These are phyloP conservation scores for Boloria selene DNA, from an alignment of 2,888 invertebrate species.

Conservation along the genomic window DNA sequence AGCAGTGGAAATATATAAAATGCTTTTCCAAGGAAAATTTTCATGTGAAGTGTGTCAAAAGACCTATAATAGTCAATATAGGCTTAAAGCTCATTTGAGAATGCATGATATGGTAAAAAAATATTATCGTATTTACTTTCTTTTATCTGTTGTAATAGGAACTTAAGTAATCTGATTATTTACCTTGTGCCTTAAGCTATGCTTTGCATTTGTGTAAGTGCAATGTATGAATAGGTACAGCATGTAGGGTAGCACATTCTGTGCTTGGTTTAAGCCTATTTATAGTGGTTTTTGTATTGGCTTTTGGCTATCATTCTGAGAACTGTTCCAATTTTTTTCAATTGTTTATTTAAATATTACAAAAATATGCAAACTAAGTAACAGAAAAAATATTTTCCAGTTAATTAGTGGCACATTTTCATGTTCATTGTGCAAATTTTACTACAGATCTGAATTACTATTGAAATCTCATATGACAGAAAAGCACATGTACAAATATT, in stretches of 20 bases:
- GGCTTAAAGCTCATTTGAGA: constrained; percentile 57
- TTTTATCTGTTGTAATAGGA: background rate
- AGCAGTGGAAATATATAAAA: constrained; percentile 61
- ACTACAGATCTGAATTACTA: constrained; percentile 70
- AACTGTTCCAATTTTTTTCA: too few relatives aligned
- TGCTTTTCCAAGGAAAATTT: constrained; percentile 57
- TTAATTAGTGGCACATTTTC: constrained; percentile 60
- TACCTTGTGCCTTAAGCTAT: too few relatives aligned
- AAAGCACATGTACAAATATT: constrained; percentile 74
- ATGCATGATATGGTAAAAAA: constrained; percentile 69
- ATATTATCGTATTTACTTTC: background rate
- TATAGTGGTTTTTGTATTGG: too few relatives aligned
- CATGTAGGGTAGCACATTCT: too few relatives aligned
- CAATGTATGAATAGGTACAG: too few relatives aligned
- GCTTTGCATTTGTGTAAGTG: too few relatives aligned
- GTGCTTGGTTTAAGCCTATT: too few relatives aligned
- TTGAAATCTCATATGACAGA: constrained; percentile 68
- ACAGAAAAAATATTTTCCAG: constrained; percentile 53
- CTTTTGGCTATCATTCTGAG: too few relatives aligned
- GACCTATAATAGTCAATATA: constrained; percentile 54
- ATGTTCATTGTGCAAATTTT: constrained; percentile 65
- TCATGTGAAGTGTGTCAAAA: constrained; percentile 61
- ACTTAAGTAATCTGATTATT: background rate
- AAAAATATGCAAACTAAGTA: background rate
- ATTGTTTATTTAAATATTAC: background rate